These are phyloP conservation scores for Catajapyx aquilonaris DNA, from an alignment of 1,140 invertebrate genomes.

Conservation along the genomic window DNA sequence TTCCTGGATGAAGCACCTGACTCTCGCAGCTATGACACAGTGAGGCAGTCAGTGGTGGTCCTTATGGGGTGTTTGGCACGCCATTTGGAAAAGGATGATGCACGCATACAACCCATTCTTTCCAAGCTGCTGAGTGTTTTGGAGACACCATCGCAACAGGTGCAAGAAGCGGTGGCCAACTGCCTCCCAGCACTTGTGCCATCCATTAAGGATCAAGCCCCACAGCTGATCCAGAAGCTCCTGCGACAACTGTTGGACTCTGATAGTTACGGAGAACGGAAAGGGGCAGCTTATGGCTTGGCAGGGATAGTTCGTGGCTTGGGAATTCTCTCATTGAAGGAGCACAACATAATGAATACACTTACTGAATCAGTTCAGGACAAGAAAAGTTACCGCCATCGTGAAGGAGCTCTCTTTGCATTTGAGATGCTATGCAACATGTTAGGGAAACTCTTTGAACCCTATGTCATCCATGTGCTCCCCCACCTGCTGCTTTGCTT, in stretches of 20 bases:
- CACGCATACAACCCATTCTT: conserved; percentile 75
- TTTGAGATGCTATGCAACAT: conserved; percentile 94
- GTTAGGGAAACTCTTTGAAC: conserved; percentile 89
- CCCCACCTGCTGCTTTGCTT: conserved; percentile 89
- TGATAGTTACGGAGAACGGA: conserved; percentile 90
- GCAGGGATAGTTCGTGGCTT: conserved; percentile 85
- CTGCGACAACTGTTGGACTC: conserved; percentile 74
- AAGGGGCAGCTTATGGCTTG: conserved; percentile 73
- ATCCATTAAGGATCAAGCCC: conserved; percentile 74
- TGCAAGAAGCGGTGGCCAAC: conserved; percentile 94
- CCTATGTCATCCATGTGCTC: conserved; percentile 92
- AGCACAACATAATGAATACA: conserved; percentile 86
- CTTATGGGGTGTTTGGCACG: conserved; percentile 88
- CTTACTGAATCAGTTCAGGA: conserved; percentile 87
- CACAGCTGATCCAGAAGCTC: conserved; percentile 67
- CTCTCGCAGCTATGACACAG: conserved; percentile 72
- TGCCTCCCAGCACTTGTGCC: conserved; percentile 85
- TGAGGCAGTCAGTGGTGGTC: conserved; percentile 87
- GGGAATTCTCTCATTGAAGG: conserved; percentile 85
- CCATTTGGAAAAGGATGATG: conserved; percentile 79
- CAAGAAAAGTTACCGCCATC: conserved; percentile 80
- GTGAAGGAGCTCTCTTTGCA: conserved; percentile 91
- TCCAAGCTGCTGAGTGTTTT: conserved; percentile 72
- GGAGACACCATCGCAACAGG: conserved; percentile 89
- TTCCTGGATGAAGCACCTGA: conserved; percentile 79